A percentile compares a stretch with the other conserved stretches of the same genome.
Evolutionary conservation across 1,140 invertebrate genomes (phyloP).

Genomic region (Nasonia giraulti): DNA sequence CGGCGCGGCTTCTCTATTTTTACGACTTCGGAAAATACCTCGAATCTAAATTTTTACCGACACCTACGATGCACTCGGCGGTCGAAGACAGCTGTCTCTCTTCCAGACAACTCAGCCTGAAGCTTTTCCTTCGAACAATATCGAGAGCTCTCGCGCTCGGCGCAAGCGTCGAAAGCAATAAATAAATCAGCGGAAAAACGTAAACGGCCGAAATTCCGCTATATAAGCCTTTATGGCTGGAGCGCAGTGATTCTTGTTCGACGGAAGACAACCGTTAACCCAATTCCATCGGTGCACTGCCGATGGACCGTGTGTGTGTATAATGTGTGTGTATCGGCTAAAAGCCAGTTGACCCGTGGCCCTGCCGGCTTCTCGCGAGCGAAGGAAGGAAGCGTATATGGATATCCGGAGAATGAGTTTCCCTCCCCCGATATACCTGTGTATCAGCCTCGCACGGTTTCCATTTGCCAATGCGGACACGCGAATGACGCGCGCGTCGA

Average conservation of each 20-base stretch:
- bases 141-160: too few species aligned
- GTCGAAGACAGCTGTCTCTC: too few species aligned
- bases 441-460: neutral
- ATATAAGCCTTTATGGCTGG: neutral
- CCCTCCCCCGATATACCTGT: neutral
- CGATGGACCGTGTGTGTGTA: neutral
- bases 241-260: neutral
- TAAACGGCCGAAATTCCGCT: neutral
- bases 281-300: neutral
- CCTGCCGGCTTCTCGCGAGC: neutral
- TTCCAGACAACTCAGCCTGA: too few species aligned
- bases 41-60: too few species aligned
- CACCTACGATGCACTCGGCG: too few species aligned
- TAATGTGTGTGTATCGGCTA: neutral
- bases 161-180: too few species aligned
- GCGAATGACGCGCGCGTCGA: neutral
- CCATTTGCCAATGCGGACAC: neutral
- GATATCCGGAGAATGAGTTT: neutral
- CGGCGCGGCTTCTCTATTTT: too few species aligned
- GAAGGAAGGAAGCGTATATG: neutral
- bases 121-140: too few species aligned
- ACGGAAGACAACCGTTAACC: neutral
- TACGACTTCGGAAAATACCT: too few species aligned
- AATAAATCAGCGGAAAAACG: too few species aligned
- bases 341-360: neutral